phyloP scores from a whole-genome alignment of 2,888 invertebrate genomes.

The Megastigmus dorsalis region DNA sequence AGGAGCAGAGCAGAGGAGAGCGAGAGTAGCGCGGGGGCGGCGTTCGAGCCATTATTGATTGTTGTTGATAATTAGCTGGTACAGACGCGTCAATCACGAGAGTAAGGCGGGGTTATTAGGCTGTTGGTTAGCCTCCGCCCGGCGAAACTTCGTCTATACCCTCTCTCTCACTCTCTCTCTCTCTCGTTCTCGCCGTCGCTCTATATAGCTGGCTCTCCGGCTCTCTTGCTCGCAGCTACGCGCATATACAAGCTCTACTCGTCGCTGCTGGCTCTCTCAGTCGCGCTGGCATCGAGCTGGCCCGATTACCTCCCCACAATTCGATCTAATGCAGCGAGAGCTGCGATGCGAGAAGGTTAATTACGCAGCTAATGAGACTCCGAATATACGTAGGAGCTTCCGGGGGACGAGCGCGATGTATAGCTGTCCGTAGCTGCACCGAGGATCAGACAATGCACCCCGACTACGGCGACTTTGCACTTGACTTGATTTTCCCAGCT shows the following conservation, averaged over 20 bases:
- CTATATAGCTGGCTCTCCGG: too few relatives aligned
- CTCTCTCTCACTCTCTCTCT: background rate
- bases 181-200: slow-evolving; percentile 60
- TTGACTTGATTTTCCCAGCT: background rate
- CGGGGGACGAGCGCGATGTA: background rate
- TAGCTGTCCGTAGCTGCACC: background rate
- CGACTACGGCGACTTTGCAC: slow-evolving; percentile 2
- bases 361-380: slow-evolving; percentile 71
- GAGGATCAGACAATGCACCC: background rate
- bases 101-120: slow-evolving; percentile 71
- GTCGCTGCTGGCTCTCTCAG: slow-evolving; percentile 29
- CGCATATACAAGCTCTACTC: too few relatives aligned
- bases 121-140: slow-evolving; percentile 66
- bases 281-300: slow-evolving; percentile 60
- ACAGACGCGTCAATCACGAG: slow-evolving; percentile 71
- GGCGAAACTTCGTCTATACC: slow-evolving; percentile 58
- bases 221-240: too few relatives aligned
- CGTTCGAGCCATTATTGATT: slow-evolving; percentile 68
- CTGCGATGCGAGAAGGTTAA: slow-evolving; percentile 70
- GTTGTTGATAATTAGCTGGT: slow-evolving; percentile 73
- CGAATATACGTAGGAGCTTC: slow-evolving; percentile 58
- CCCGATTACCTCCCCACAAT: slow-evolving; percentile 72
- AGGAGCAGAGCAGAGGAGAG: slow-evolving; percentile 42
- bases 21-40: slow-evolving; percentile 44
- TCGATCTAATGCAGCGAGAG: slow-evolving; percentile 69